These are phyloP conservation scores for Hozukius guyotensis DNA, from an alignment of 2,797 vertebrate genomes.

Conservation along the genomic window DNA sequence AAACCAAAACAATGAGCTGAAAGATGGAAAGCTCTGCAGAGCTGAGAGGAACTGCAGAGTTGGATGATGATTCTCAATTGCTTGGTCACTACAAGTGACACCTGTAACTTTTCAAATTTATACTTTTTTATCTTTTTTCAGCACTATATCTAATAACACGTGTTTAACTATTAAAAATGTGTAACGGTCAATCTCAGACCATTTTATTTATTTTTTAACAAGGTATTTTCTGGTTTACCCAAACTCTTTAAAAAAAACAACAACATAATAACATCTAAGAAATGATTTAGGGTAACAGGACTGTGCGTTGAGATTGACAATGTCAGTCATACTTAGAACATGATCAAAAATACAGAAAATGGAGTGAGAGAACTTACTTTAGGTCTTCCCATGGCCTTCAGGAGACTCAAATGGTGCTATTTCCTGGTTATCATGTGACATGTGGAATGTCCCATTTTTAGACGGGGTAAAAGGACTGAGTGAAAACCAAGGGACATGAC, in stretches of 20 bases:
- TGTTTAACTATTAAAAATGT: background rate
- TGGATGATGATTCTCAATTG: background rate
- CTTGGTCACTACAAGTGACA: background rate
- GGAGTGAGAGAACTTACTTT: background rate
- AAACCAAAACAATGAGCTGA: background rate
- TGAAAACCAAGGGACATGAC: too few relatives aligned
- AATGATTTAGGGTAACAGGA: background rate
- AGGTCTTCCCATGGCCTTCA: background rate
- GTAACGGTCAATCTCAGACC: too few relatives aligned
- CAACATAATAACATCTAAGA: background rate
- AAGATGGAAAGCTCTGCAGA: background rate
- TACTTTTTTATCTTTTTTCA: background rate
- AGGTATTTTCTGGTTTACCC: too few relatives aligned
- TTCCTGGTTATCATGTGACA: background rate
- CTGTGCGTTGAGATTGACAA: too few relatives aligned
- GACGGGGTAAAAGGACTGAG: background rate
- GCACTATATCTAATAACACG: background rate
- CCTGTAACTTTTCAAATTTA: background rate
- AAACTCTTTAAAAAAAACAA: too few relatives aligned
- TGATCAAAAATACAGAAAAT: background rate
- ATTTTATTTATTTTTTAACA: too few relatives aligned
- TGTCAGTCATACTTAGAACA: background rate
- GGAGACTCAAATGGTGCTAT: background rate
- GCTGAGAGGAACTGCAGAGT: background rate
- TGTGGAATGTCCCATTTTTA: background rate